Conservation (phyloP, 2,113 vertebrate genomes). For the Gracilinanus agilis region DNA sequence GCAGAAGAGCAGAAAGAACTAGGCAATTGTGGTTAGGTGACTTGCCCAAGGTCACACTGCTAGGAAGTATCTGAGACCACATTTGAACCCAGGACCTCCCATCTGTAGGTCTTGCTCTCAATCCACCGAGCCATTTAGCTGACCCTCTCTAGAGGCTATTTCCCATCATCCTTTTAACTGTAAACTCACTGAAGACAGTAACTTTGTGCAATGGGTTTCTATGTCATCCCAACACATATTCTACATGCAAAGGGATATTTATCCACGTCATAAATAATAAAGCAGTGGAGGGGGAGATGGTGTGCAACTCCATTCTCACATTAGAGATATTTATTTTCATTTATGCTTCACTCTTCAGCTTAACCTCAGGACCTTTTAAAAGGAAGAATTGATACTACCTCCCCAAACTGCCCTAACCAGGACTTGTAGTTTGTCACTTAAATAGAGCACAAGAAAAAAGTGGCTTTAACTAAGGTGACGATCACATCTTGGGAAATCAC, state of each 20-base stretch:
- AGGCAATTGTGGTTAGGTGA: no score
- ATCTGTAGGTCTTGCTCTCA: neutral
- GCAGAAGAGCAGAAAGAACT: no score
- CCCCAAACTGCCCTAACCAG: neutral
- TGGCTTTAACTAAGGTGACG: neutral
- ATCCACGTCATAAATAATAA: neutral
- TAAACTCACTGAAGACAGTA: neutral
- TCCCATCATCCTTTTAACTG: neutral
- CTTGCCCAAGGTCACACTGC: no score
- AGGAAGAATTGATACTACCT: constrained; percentile 18
- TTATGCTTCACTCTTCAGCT: neutral
- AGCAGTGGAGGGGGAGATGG: neutral
- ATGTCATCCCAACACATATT: neutral
- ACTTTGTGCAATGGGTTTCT: neutral
- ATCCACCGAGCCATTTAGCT: neutral
- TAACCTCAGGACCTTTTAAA: constrained; percentile 34
- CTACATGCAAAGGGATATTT: neutral
- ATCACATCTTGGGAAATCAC: neutral
- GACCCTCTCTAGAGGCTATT: neutral
- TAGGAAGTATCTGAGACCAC: no score
- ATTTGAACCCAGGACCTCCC: no score
- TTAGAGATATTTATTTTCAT: neutral
- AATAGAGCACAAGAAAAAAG: neutral
- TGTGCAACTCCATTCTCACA: neutral
- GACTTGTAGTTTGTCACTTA: neutral